A percentile compares a stretch with the other conserved stretches of the same genome.
Evolutionary conservation across 2,888 invertebrate species (phyloP).

Genomic region (Xestoiulus laeticollis): DNA sequence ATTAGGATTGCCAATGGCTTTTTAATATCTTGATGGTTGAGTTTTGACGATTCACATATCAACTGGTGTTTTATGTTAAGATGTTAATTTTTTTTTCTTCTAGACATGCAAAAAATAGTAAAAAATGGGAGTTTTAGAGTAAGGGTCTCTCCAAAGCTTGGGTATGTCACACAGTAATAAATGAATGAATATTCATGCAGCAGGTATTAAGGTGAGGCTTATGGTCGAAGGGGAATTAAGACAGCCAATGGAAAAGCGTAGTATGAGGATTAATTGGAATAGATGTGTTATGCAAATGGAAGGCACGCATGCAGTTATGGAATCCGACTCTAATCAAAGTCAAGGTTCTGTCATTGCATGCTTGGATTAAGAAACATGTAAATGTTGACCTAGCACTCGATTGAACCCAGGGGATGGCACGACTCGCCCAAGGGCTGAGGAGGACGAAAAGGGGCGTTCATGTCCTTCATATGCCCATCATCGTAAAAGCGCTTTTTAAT

Average conservation of each 20-base stretch:
- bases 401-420: constrained; percentile 25
- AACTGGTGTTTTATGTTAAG: too few species aligned
- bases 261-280: constrained; percentile 31
- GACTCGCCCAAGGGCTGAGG: constrained; percentile 34
- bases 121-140: constrained; percentile 2
- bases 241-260: background rate
- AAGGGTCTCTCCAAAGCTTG: background rate
- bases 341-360: constrained; percentile 34
- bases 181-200: background rate
- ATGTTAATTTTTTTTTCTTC: too few species aligned
- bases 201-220: constrained; percentile 4
- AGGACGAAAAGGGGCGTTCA: constrained; percentile 29
- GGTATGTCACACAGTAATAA: constrained; percentile 16
- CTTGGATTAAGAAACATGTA: constrained; percentile 29
- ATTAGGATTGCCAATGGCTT: too few species aligned
- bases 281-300: constrained; percentile 27
- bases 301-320: constrained; percentile 37
- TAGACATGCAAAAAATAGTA: background rate
- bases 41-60: too few species aligned
- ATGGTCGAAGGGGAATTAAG: background rate
- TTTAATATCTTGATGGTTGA: too few species aligned
- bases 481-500: constrained; percentile 24
- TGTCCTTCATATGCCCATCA: constrained; percentile 37
- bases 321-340: constrained; percentile 37
- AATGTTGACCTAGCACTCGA: constrained; percentile 34